Evolutionary conservation across 2,113 vertebrate genomes (phyloP).

Genomic region (Paradisaea rubra): DNA sequence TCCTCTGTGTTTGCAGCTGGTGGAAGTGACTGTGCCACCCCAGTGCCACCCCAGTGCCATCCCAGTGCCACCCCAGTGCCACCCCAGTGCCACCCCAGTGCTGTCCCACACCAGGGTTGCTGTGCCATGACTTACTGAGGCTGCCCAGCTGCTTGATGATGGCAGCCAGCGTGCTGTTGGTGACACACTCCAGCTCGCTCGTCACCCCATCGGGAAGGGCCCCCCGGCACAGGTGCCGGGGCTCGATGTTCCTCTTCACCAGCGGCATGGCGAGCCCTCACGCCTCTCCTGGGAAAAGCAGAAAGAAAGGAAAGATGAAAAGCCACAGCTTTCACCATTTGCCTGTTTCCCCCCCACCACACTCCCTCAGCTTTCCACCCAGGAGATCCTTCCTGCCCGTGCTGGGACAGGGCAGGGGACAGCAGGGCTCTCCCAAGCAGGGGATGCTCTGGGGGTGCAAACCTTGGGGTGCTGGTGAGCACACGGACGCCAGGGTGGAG

Average conservation of each 20-base stretch:
- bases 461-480: rapidly evolving
- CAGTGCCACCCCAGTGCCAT: rapidly evolving
- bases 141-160: slow-evolving; percentile 92
- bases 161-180: slow-evolving; percentile 89
- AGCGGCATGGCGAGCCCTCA: slow-evolving; percentile 72
- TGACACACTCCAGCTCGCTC: slow-evolving; percentile 90
- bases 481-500: not conserved
- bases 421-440: not conserved
- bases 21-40: rapidly evolving
- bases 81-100: not conserved
- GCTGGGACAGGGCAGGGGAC: rapidly evolving
- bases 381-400: not conserved
- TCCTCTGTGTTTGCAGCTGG: rapidly evolving
- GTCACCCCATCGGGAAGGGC: slow-evolving; percentile 84
- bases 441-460: not conserved
- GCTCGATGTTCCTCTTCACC: slow-evolving; percentile 90
- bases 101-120: rapidly evolving
- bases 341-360: not conserved
- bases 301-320: not conserved
- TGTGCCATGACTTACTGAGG: slow-evolving; percentile 77
- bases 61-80: not conserved
- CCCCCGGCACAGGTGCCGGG: slow-evolving; percentile 85
- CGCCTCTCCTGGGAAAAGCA: not conserved
- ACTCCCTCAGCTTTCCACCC: not conserved
- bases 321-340: rapidly evolving